phyloP scores from a whole-genome alignment of 2,113 vertebrate genomes.

The Lepus timidus region DNA sequence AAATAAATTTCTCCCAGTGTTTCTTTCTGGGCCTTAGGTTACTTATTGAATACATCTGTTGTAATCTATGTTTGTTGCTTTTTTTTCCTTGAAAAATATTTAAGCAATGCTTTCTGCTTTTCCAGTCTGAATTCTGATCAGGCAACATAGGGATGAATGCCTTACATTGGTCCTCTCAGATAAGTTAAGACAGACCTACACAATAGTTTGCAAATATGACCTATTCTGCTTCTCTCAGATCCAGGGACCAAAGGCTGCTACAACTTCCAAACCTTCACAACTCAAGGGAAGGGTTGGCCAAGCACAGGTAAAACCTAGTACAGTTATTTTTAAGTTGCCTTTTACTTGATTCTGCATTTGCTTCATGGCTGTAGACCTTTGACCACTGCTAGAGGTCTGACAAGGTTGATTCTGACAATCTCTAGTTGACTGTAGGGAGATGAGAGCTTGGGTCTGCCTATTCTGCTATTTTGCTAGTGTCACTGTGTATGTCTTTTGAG shows the following conservation, averaged over 20 bases:
- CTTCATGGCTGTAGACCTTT: not conserved
- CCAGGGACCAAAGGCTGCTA: not conserved
- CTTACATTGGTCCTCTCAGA: not conserved
- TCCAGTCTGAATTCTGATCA: not conserved
- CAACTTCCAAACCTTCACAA: not conserved
- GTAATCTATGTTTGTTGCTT: not conserved
- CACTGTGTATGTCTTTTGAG: not conserved
- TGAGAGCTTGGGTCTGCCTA: not conserved
- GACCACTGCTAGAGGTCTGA: not conserved
- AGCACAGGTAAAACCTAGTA: not conserved
- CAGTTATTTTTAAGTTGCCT: not conserved
- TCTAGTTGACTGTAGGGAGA: not conserved
- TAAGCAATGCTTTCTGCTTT: not conserved
- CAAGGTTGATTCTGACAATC: not conserved
- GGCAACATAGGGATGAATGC: not conserved
- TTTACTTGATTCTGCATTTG: not conserved
- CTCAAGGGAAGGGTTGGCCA: rapidly evolving
- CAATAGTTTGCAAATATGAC: not conserved
- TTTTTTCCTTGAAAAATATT: not conserved
- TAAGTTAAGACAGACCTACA: not conserved
- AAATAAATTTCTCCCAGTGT: not conserved
- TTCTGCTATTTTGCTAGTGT: not conserved
- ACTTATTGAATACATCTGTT: not conserved
- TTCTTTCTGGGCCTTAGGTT: not conserved
- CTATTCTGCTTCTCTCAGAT: not conserved